Evolutionary conservation across 2,888 invertebrate genomes (phyloP).

Genomic region (Anodontia alba): DNA sequence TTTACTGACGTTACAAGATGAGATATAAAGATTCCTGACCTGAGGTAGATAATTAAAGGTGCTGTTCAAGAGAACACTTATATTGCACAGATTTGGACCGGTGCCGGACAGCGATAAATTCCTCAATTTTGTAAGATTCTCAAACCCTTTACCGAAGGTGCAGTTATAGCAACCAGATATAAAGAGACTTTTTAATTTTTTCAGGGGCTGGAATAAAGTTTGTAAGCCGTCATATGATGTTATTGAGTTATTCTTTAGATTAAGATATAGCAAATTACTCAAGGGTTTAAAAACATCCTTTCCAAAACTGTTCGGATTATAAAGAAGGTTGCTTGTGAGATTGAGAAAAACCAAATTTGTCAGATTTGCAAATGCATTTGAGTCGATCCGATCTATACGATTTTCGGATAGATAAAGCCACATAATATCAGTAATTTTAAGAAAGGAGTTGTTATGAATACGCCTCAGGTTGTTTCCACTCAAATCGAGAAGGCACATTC

Average conservation of each 20-base stretch:
- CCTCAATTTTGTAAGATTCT: conserved; percentile 20
- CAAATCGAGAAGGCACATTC: not conserved
- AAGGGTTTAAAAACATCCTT: not conserved
- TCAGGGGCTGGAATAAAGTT: not conserved
- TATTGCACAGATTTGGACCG: conserved; percentile 2
- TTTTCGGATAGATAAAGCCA: not conserved
- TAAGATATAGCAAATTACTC: not conserved
- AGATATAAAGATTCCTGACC: conserved; percentile 20
- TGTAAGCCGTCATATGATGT: not conserved
- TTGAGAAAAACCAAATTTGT: not conserved
- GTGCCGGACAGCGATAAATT: conserved; percentile 13
- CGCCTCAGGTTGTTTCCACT: not conserved
- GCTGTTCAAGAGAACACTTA: not conserved
- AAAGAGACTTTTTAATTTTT: conserved; percentile 5
- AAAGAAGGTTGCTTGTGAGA: not conserved
- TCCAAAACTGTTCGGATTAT: not conserved
- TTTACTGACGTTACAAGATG: conserved; percentile 34
- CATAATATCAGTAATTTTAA: not conserved
- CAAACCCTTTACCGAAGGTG: conserved; percentile 26
- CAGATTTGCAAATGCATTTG: not conserved
- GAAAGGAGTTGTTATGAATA: not conserved
- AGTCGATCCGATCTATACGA: not conserved
- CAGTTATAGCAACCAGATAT: conserved; percentile 20
- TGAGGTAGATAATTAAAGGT: conserved; percentile 27
- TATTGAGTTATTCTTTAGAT: not conserved